Conservation (phyloP, 64 coral and sea anemone species). For the Stichodactyla mertensii region DNA sequence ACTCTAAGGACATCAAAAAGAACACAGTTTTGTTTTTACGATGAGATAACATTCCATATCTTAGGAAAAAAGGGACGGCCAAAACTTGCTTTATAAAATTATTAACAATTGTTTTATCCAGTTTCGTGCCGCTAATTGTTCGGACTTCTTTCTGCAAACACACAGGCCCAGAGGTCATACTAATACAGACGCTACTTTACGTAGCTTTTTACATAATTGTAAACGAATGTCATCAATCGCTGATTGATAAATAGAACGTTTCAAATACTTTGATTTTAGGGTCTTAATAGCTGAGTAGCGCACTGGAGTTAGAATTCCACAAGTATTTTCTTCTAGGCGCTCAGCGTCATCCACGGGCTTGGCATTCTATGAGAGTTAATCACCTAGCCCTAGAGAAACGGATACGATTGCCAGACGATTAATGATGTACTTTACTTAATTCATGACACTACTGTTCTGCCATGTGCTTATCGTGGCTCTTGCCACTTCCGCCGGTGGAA, state of each 20-base stretch:
- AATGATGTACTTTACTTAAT: not conserved
- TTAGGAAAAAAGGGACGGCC: not conserved
- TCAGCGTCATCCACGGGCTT: not conserved
- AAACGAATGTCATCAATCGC: conserved; percentile 3
- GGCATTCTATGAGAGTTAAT: not conserved
- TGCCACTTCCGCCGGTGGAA: conserved; percentile 7
- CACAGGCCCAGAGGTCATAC: not conserved
- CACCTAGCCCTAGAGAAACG: not conserved
- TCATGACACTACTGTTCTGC: conserved; percentile 4
- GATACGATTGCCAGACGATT: not conserved
- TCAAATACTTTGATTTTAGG: not conserved
- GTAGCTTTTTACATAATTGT: conserved; percentile 3
- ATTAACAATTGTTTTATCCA: not conserved
- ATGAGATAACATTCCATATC: not conserved
- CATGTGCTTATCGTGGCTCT: not conserved
- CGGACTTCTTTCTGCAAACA: not conserved
- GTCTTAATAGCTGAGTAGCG: not conserved
- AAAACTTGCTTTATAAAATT: not conserved
- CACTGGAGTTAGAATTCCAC: not conserved
- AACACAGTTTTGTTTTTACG: not conserved
- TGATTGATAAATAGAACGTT: not conserved
- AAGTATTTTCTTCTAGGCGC: not conserved
- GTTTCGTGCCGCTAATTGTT: not conserved
- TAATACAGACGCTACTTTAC: not conserved
- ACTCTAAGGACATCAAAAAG: not conserved